These are phyloP conservation scores for Lithobates pipiens DNA, from an alignment of 2,797 vertebrate species.

Conservation along the genomic window DNA sequence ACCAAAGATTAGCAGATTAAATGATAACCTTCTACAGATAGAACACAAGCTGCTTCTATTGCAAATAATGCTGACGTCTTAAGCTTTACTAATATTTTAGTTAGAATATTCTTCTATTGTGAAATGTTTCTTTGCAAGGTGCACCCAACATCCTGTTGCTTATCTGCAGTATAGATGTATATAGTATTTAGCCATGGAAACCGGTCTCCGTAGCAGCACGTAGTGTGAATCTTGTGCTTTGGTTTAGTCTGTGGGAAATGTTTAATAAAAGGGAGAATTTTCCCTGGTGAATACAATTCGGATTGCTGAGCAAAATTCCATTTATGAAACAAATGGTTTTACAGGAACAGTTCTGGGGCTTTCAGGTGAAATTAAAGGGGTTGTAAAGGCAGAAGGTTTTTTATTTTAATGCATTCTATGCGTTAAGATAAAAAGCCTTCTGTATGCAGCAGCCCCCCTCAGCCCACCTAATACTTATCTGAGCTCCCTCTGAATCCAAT, in stretches of 20 bases:
- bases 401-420: too few relatives aligned
- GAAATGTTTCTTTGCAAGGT: neutral
- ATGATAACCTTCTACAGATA: conserved; percentile 9
- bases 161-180: neutral
- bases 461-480: too few relatives aligned
- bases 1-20: conserved; percentile 12
- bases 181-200: neutral
- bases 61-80: neutral
- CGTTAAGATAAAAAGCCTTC: too few relatives aligned
- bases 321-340: too few relatives aligned
- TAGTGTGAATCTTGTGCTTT: neutral
- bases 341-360: too few relatives aligned
- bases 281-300: too few relatives aligned
- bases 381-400: too few relatives aligned
- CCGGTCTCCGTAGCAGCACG: neutral
- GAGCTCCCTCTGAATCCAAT: too few relatives aligned
- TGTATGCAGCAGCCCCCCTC: too few relatives aligned
- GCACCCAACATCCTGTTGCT: neutral
- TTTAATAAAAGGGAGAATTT: neutral
- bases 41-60: neutral
- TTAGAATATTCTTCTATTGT: neutral
- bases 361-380: too few relatives aligned
- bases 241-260: neutral
- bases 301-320: too few relatives aligned
- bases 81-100: neutral